Evolutionary conservation across 2,888 invertebrate genomes (phyloP).

Genomic region (Dorcus hopei): DNA sequence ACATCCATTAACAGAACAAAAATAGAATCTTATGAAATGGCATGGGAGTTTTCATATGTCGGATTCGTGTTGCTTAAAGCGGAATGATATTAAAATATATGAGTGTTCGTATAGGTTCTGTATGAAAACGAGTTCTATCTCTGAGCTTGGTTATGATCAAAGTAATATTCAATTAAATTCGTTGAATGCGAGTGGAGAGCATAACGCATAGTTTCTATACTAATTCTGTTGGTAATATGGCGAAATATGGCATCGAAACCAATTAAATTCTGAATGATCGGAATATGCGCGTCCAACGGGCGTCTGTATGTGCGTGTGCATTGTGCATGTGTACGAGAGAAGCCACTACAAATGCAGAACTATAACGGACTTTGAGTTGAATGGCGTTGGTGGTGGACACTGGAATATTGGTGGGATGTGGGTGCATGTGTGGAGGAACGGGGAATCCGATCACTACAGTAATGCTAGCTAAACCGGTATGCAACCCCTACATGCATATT

Average conservation of each 20-base stretch:
- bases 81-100: no score
- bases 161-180: slow-evolving; percentile 39
- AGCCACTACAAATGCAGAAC: slow-evolving; percentile 32
- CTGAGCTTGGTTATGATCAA: slow-evolving; percentile 32
- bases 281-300: slow-evolving; percentile 26
- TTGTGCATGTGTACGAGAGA: slow-evolving; percentile 28
- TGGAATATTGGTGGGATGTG: slow-evolving; percentile 24
- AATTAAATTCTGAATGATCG: slow-evolving; percentile 43
- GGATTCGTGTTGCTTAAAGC: no score
- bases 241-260: slow-evolving; percentile 43
- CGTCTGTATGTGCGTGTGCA: slow-evolving; percentile 22
- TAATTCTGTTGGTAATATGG: slow-evolving; percentile 32
- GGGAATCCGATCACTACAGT: slow-evolving; percentile 45
- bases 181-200: slow-evolving; percentile 15
- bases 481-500: slow-evolving; percentile 44
- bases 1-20: no score
- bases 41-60: no score
- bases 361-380: slow-evolving; percentile 29
- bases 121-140: slow-evolving; percentile 2
- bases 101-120: no score
- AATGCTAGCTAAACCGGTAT: slow-evolving; percentile 41
- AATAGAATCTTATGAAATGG: no score
- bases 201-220: slow-evolving; percentile 29
- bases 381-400: slow-evolving; percentile 27
- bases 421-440: slow-evolving; percentile 26